These are phyloP conservation scores for Odontamblyopus lacepedii DNA, from an alignment of 2,797 vertebrate species.

Conservation along the genomic window DNA sequence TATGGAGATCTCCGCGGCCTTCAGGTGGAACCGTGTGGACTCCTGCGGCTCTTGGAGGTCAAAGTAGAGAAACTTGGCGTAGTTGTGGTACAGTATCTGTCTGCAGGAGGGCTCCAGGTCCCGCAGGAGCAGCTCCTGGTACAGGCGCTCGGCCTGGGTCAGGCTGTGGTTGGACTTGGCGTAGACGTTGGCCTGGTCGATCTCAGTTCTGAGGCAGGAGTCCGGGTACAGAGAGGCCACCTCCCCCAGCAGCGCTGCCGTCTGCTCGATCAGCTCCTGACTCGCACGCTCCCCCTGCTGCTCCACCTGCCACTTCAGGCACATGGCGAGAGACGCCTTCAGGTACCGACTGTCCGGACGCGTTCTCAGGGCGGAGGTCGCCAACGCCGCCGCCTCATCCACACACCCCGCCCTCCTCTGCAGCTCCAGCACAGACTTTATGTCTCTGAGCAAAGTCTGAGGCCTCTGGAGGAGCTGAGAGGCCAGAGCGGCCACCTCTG, in stretches of 20 bases:
- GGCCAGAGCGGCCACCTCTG: slow-evolving; percentile 36
- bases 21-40: neutral
- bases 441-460: neutral
- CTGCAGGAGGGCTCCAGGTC: neutral
- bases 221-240: slow-evolving; percentile 4
- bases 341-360: neutral
- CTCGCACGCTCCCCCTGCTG: neutral
- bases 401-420: neutral
- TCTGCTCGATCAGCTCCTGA: slow-evolving; percentile 4
- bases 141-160: neutral
- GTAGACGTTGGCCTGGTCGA: neutral
- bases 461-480: slow-evolving; percentile 44
- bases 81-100: neutral
- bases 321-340: neutral
- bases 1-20: neutral
- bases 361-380: neutral
- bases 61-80: neutral
- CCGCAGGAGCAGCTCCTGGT: neutral
- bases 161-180: neutral
- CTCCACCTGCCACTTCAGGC: neutral
- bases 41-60: no score
- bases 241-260: neutral
- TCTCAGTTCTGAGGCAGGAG: neutral
- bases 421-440: neutral
- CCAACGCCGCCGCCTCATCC: neutral